phyloP scores from a whole-genome alignment of 2,888 invertebrate species.

The Epirrhoe tristata region DNA sequence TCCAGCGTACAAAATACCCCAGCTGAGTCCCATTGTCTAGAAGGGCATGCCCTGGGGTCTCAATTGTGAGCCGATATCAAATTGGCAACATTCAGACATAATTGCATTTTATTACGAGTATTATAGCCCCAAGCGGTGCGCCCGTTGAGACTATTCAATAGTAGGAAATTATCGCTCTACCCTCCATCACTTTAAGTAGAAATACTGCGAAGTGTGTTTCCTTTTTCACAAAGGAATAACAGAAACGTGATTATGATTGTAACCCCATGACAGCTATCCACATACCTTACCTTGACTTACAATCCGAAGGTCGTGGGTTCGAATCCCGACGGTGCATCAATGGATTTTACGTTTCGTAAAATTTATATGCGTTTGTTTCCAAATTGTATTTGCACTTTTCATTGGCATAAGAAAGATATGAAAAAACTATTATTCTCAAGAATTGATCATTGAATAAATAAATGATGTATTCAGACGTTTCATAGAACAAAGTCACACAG shows the following conservation, averaged over 20 bases:
- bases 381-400: no score
- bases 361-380: no score
- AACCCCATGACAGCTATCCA: no score
- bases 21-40: conserved; percentile 22
- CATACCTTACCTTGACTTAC: no score
- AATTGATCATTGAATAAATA: no score
- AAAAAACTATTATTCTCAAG: no score
- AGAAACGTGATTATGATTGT: no score
- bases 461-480: no score
- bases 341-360: no score
- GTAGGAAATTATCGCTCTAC: conserved; percentile 38
- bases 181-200: conserved; percentile 1
- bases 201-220: not conserved
- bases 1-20: not conserved
- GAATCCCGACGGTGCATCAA: no score
- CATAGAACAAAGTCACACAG: not conserved
- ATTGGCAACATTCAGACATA: conserved; percentile 71
- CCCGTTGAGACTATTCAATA: conserved; percentile 45
- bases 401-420: no score
- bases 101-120: conserved; percentile 51
- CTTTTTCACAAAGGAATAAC: not conserved
- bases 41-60: conserved; percentile 57
- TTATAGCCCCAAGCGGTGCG: conserved; percentile 48
- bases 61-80: conserved; percentile 66
- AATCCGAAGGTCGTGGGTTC: no score